Base-by-base conservation (phyloP, 2,888 invertebrate species). In the Rhabditoides inermis region DNA sequence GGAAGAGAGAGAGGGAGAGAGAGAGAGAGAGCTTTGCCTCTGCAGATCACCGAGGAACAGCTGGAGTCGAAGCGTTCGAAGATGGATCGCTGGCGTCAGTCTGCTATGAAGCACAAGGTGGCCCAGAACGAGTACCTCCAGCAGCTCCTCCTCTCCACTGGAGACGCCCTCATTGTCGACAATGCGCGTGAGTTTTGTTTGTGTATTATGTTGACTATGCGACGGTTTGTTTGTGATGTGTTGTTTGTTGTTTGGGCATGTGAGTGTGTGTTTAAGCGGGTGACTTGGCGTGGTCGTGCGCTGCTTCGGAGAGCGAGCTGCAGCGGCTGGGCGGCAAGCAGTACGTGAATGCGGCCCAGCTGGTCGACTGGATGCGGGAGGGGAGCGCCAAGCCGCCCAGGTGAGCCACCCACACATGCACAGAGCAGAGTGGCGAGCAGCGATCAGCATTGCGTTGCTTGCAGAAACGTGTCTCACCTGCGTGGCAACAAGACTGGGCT, bases 91-190 rank as follows among this genome's bases (percentile, higher is more conserved):
- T 69, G 73, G 72, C 54, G 73, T 6, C 74, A 73, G 51, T 68
- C 70, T 5, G 74, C 72, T n/a, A 73, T 76, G 73, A 72, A 69
- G 55, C 67, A 71, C 53, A 75, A 75, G 37, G 58, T 75, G 28
- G 53, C 56, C 18, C 68, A 72, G 54, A 66, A 65, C 46, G 65
- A 67, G 10, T 64, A 70, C 35, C 58, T 76, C n/a, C 67, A 68
- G 47, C 69, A 70, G 39, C 60, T 76, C 18, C 59, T 76, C 23
- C 58, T 75, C 15, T 65, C 68, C 27, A 76, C 76, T 1, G 76
- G 76, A 7, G 46, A 65, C 26, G 68, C 74, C 5, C 60, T 76
- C 44, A 54, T 75, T 6, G 52, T 76, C 23, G 75, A 76, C 42
- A 55, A 53, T 18, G 47, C 63, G 27, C 27, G 58, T 57, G 15